phyloP scores from a whole-genome alignment of 1,140 invertebrate species.

The Drosophila teissieri region DNA sequence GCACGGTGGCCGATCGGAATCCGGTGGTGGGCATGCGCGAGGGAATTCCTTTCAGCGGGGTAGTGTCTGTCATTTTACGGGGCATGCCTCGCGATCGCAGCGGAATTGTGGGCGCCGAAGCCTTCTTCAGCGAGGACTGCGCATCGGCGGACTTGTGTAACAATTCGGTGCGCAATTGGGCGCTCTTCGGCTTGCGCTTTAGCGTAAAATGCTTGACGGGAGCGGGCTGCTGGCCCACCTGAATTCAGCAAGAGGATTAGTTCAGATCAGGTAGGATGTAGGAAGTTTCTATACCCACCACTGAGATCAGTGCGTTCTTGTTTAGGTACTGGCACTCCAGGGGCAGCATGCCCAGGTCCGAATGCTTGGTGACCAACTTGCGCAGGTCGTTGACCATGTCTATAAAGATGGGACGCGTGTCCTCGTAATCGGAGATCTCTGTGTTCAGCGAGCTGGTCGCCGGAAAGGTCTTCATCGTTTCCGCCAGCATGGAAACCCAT shows the following conservation, averaged over 20 bases:
- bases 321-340: slow-evolving; percentile 98
- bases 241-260: slow-evolving; percentile 9
- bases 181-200: slow-evolving; percentile 98
- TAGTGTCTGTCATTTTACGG: slow-evolving; percentile 98
- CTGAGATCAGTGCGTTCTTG: slow-evolving; percentile 94
- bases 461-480: slow-evolving; percentile 97
- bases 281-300: slow-evolving; percentile 87
- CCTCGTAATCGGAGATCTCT: slow-evolving; percentile 92
- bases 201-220: slow-evolving; percentile 96
- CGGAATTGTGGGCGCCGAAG: slow-evolving; percentile 94
- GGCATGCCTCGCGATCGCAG: slow-evolving; percentile 95
- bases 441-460: slow-evolving; percentile 94
- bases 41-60: slow-evolving; percentile 95
- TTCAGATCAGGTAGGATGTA: background rate
- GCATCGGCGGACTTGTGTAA: slow-evolving; percentile 96
- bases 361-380: slow-evolving; percentile 93
- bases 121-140: slow-evolving; percentile 94
- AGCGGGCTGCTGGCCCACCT: slow-evolving; percentile 87
- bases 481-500: slow-evolving; percentile 98
- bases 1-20: slow-evolving; percentile 86
- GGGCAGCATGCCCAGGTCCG: slow-evolving; percentile 94
- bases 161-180: slow-evolving; percentile 93
- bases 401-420: slow-evolving; percentile 94
- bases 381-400: slow-evolving; percentile 95
- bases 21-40: slow-evolving; percentile 89